Conservation (phyloP, 2,797 vertebrate species). For the Tinamus major region DNA sequence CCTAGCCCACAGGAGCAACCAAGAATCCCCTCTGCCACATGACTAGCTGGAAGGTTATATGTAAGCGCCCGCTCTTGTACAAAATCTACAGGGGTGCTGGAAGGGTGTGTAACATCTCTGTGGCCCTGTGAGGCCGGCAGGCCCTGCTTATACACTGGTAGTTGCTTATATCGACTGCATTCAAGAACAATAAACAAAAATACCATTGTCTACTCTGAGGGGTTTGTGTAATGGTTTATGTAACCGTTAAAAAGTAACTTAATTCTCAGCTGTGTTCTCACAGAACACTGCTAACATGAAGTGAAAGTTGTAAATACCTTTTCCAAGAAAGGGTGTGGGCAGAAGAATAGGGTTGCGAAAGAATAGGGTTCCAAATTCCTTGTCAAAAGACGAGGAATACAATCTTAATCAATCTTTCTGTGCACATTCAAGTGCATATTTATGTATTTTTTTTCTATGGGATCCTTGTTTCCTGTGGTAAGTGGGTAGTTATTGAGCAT, state of each 20-base stretch:
- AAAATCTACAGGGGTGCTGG: accelerated
- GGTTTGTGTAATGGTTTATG: not conserved
- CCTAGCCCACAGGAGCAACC: not conserved
- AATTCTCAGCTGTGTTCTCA: not conserved
- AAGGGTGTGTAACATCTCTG: not conserved
- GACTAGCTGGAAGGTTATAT: not conserved
- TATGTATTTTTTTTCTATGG: not conserved
- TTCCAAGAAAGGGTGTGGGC: not conserved
- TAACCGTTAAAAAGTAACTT: not conserved
- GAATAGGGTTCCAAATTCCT: not conserved
- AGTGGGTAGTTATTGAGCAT: not conserved
- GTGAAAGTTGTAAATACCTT: not conserved
- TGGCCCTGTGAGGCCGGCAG: not conserved
- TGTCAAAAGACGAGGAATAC: not conserved
- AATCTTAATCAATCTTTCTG: not conserved
- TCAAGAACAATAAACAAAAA: not conserved
- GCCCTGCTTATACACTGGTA: not conserved
- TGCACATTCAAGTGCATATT: not conserved
- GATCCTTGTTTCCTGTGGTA: not conserved
- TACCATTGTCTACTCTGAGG: not conserved
- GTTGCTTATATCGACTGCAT: not conserved
- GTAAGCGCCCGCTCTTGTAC: not conserved
- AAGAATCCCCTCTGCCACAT: not conserved
- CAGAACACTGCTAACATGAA: not conserved
- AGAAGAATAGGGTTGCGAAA: not conserved